Percentiles rank a stretch among this genome's conserved stretches.
Conservation (phyloP, 2,888 invertebrate genomes). For the Hydropsyche betteni region DNA sequence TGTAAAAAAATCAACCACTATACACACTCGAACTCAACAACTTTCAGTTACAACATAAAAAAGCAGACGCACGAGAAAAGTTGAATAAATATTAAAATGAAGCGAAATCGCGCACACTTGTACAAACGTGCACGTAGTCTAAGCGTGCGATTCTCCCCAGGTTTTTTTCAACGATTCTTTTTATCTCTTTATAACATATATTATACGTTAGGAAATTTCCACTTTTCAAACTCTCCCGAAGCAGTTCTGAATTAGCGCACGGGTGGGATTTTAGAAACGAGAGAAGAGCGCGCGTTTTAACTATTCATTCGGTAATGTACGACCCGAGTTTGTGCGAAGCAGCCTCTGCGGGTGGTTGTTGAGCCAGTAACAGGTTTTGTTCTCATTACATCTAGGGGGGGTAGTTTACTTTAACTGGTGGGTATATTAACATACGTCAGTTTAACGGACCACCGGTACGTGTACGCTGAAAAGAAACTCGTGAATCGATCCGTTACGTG, state of each 20-base stretch:
- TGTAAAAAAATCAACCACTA: too few species aligned
- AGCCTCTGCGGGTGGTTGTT: too few species aligned
- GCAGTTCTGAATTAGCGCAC: conserved; percentile 19
- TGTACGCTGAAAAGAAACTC: too few species aligned
- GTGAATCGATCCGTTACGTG: neutral
- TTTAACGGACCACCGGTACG: too few species aligned
- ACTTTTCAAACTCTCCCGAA: neutral
- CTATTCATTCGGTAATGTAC: conserved; percentile 31
- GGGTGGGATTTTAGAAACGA: conserved; percentile 16
- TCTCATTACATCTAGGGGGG: conserved; percentile 33
- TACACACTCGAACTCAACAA: too few species aligned
- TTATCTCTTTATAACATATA: neutral
- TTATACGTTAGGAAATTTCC: neutral
- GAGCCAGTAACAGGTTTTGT: conserved; percentile 42
- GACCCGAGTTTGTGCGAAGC: conserved; percentile 19
- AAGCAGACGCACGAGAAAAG: neutral
- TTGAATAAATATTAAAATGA: conserved; percentile 12
- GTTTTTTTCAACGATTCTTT: neutral
- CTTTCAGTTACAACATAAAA: too few species aligned
- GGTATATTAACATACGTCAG: conserved; percentile 35
- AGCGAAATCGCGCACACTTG: neutral
- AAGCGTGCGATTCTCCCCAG: neutral
- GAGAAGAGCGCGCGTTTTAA: neutral
- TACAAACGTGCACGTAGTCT: neutral
- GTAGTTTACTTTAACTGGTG: conserved; percentile 35